phyloP scores from a whole-genome alignment of 2,888 invertebrate species.

The Willowsia nigromaculata region DNA sequence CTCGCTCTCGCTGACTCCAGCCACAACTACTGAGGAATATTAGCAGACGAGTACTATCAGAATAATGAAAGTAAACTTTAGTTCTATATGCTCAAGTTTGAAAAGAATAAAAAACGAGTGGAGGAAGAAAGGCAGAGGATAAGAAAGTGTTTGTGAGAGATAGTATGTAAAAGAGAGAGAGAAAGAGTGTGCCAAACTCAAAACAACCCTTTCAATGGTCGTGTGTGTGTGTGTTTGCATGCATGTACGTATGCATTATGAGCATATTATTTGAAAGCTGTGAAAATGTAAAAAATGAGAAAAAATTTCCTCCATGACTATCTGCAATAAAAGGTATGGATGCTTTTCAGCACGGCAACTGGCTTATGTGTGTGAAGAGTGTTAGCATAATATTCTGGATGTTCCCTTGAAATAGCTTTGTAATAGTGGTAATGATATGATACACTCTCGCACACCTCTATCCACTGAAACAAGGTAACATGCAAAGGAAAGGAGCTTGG shows the following conservation, averaged over 20 bases:
- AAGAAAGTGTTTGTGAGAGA: not conserved
- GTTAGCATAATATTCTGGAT: not conserved
- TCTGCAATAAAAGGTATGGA: not conserved
- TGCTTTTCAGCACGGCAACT: not conserved
- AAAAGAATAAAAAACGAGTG: constrained; percentile 17
- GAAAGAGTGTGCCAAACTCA: constrained; percentile 16
- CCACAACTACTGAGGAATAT: constrained; percentile 45
- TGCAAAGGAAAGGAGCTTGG: not conserved
- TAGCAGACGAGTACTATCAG: not conserved
- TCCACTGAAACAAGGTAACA: not conserved
- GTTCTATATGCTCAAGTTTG: constrained; percentile 1
- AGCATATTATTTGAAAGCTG: not conserved
- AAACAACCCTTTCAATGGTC: constrained; percentile 9
- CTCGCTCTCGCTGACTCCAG: not conserved
- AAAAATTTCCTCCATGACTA: not conserved
- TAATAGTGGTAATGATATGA: not conserved
- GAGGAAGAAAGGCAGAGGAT: not conserved
- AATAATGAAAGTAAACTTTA: constrained; percentile 50
- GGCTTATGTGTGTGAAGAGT: not conserved
- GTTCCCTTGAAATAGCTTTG: not conserved
- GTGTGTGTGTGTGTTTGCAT: not conserved
- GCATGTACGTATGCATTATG: not conserved
- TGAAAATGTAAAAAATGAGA: not conserved
- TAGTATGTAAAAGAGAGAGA: not conserved
- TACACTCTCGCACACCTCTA: not conserved